Conservation (phyloP, 2,888 invertebrate genomes). For the Empis livida region DNA sequence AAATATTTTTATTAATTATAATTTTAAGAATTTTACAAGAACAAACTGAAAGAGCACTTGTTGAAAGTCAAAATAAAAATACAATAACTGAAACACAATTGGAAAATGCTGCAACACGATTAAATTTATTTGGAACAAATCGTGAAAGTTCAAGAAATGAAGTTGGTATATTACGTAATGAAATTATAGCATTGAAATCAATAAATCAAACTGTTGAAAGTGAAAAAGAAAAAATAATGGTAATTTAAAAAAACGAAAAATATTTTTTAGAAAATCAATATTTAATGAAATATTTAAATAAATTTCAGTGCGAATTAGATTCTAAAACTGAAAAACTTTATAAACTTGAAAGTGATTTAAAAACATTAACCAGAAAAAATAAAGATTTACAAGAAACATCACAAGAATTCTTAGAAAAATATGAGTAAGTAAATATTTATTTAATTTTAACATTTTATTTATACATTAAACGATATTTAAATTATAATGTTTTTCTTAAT, state of each 20-base stretch:
- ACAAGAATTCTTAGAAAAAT: slow-evolving; percentile 43
- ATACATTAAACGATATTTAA: too few species aligned
- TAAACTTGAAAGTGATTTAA: slow-evolving; percentile 50
- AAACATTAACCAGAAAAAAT: slow-evolving; percentile 44
- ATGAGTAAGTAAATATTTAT: slow-evolving; percentile 31
- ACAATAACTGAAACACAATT: slow-evolving; percentile 50
- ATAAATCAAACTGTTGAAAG: slow-evolving; percentile 52
- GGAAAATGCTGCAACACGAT: slow-evolving; percentile 44
- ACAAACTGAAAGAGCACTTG: slow-evolving; percentile 60
- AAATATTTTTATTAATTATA: neutral
- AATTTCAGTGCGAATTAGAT: slow-evolving; percentile 46
- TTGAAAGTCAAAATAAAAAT: slow-evolving; percentile 55
- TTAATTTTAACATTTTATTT: neutral
- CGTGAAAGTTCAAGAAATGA: slow-evolving; percentile 47
- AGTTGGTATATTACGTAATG: slow-evolving; percentile 45
- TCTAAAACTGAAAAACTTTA: slow-evolving; percentile 57
- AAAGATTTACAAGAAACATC: slow-evolving; percentile 27
- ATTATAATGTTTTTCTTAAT: too few species aligned
- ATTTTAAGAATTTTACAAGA: slow-evolving; percentile 52
- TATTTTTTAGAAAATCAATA: neutral
- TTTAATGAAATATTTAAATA: neutral
- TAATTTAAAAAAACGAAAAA: slow-evolving; percentile 21
- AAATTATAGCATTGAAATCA: slow-evolving; percentile 48
- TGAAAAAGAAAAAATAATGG: slow-evolving; percentile 55
- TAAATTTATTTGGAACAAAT: slow-evolving; percentile 44